phyloP scores from a whole-genome alignment of 1,140 invertebrate species.

The Chionoecetes opilio region DNA sequence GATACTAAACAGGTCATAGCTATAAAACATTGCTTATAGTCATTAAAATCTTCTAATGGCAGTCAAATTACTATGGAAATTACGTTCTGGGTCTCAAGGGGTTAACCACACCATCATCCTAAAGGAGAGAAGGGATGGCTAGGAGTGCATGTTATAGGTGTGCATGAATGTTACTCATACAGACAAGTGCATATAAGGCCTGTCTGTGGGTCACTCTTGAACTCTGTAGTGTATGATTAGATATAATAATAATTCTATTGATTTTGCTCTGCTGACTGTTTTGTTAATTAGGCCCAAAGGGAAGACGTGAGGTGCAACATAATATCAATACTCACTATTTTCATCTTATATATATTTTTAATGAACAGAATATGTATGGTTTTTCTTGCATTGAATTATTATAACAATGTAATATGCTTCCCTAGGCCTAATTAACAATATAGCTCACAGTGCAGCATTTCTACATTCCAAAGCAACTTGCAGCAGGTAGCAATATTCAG shows the following conservation, averaged over 20 bases:
- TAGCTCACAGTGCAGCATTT: slow-evolving; percentile 6
- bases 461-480: background rate
- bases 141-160: background rate
- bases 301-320: background rate
- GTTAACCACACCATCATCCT: too few relatives aligned
- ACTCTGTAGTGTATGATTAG: background rate
- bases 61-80: too few relatives aligned
- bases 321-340: background rate
- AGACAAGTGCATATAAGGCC: background rate
- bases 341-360: background rate
- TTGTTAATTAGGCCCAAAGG: background rate
- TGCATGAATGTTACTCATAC: background rate
- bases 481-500: slow-evolving; percentile 7
- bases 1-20: too few relatives aligned
- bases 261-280: slow-evolving; percentile 6
- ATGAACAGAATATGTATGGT: background rate
- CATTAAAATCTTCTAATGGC: too few relatives aligned
- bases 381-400: background rate
- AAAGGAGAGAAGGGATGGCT: background rate
- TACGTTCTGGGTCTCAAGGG: too few relatives aligned
- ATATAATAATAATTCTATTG: background rate
- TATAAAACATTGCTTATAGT: too few relatives aligned
- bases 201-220: background rate
- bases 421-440: background rate
- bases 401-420: background rate